These are phyloP conservation scores for Rhopalosiphum maidis DNA, from an alignment of 1,140 invertebrate genomes.

Conservation along the genomic window DNA sequence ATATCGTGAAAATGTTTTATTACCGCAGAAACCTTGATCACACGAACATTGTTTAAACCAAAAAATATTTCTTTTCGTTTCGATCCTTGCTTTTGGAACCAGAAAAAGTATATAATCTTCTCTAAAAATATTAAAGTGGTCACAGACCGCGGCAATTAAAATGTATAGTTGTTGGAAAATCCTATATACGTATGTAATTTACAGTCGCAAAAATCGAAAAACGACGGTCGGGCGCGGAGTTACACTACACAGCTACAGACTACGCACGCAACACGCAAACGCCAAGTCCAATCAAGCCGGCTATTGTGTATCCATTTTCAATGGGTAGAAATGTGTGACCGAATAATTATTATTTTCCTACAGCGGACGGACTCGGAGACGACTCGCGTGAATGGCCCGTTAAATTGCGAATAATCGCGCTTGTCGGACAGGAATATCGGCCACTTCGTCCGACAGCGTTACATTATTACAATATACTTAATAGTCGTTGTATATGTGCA, in stretches of 20 bases:
- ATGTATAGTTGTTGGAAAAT: too few relatives aligned
- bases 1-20: neutral
- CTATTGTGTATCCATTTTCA: neutral
- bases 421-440: too few relatives aligned
- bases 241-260: neutral
- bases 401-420: neutral
- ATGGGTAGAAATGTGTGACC: neutral
- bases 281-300: neutral
- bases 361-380: too few relatives aligned
- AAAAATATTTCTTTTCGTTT: neutral
- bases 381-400: neutral
- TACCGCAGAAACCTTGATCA: too few relatives aligned
- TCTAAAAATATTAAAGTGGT: too few relatives aligned
- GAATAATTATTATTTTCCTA: constrained; percentile 4
- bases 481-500: too few relatives aligned
- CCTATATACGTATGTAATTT: too few relatives aligned
- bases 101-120: too few relatives aligned
- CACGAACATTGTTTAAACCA: neutral
- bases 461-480: too few relatives aligned
- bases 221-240: neutral
- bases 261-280: neutral
- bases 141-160: too few relatives aligned
- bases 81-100: too few relatives aligned
- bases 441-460: too few relatives aligned
- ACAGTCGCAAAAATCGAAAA: neutral